Conservation (phyloP, 2,113 vertebrate species). For the Dromiciops gliroides region DNA sequence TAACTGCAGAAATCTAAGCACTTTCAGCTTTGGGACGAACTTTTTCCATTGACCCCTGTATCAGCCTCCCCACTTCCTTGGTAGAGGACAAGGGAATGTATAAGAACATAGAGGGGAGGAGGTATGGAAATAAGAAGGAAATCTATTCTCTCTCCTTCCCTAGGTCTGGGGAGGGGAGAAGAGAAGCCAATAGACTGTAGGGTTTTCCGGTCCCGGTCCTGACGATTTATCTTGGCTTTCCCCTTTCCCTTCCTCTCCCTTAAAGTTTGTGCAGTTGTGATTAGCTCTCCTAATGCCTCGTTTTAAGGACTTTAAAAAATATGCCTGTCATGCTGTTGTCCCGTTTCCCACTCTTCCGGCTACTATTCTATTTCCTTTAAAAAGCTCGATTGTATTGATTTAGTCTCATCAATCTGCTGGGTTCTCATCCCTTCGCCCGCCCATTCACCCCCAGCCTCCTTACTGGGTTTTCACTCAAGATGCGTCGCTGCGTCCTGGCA, state of each 20-base stretch:
- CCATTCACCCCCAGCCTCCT: not conserved
- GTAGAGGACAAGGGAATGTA: not conserved
- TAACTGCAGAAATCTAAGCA: not conserved
- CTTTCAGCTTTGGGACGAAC: not conserved
- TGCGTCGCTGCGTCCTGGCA: constrained; percentile 34
- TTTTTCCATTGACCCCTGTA: not conserved
- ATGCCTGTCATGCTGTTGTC: not conserved
- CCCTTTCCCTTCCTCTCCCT: not conserved
- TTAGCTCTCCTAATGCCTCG: not conserved
- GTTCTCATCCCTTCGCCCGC: not conserved
- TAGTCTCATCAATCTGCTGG: not conserved
- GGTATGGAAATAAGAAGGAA: not conserved
- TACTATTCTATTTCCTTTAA: constrained; percentile 53
- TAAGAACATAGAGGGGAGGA: not conserved
- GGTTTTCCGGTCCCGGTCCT: not conserved
- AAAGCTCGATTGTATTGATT: constrained; percentile 38
- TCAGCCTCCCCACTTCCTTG: not conserved
- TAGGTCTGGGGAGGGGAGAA: not conserved
- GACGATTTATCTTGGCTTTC: not conserved
- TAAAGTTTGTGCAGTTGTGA: not conserved
- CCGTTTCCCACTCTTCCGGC: not conserved
- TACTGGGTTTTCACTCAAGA: constrained; percentile 54
- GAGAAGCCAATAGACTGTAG: not conserved
- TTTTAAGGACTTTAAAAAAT: not conserved
- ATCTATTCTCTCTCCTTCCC: not conserved